phyloP scores from a whole-genome alignment of 1,140 invertebrate species.

The Lordiphosa mommai region DNA sequence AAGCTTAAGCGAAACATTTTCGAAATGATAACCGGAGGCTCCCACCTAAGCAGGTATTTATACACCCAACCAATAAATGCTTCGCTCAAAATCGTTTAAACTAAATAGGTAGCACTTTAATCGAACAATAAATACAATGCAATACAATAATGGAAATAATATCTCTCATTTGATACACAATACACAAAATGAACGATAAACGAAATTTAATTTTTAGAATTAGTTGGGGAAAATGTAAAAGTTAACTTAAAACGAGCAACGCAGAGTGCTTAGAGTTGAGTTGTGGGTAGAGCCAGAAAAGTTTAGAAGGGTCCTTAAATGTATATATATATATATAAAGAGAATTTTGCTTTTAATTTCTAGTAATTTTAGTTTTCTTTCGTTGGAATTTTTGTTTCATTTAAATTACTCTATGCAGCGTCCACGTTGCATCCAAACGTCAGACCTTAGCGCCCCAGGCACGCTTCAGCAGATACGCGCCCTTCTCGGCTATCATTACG shows the following conservation, averaged over 20 bases:
- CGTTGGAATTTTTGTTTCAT: conserved; percentile 31
- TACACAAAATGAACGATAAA: conserved; percentile 40
- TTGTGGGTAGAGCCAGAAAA: background rate
- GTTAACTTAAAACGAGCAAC: conserved; percentile 38
- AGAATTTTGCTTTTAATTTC: conserved; percentile 12
- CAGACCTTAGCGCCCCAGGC: conserved; percentile 82
- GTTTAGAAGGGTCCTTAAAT: conserved; percentile 11
- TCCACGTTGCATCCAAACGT: conserved; percentile 78
- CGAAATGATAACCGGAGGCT: background rate
- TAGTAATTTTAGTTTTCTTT: conserved; percentile 54
- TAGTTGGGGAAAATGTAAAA: conserved; percentile 15
- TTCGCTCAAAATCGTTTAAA: conserved; percentile 41
- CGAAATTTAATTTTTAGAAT: conserved; percentile 46
- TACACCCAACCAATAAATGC: conserved; percentile 17
- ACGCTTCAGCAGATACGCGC: conserved; percentile 84
- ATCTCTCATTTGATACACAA: conserved; percentile 25
- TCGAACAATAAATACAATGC: conserved; percentile 74
- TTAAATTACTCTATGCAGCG: conserved; percentile 79
- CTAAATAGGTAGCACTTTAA: conserved; percentile 73
- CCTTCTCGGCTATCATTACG: conserved; percentile 85
- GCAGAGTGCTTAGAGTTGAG: conserved; percentile 40
- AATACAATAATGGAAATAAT: conserved; percentile 52
- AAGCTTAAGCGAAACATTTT: conserved; percentile 26
- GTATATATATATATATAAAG: conserved; percentile 13
- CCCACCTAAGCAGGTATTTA: conserved; percentile 7